phyloP scores from a whole-genome alignment of 2,113 vertebrate species.

The Cyphotilapia sp. region DNA sequence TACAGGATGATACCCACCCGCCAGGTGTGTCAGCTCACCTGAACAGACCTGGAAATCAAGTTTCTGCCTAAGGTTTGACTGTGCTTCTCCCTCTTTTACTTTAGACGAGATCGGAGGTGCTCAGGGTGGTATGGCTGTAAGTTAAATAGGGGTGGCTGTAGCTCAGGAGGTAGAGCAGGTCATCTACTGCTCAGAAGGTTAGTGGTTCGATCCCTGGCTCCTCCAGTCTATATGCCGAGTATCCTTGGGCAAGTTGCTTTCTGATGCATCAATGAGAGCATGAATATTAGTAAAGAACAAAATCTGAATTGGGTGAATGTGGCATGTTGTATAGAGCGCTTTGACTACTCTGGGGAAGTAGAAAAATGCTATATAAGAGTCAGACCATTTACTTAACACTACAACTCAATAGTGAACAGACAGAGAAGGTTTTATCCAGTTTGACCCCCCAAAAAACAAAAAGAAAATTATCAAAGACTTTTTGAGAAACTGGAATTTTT shows the following conservation, averaged over 20 bases:
- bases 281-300: not conserved
- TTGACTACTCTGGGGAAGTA: not conserved
- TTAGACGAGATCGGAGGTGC: not conserved
- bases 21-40: not conserved
- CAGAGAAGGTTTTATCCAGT: not conserved
- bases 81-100: not conserved
- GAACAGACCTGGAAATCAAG: not conserved
- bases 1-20: not conserved
- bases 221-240: fast-evolving
- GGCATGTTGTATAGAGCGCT: not conserved
- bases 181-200: fast-evolving
- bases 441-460: not conserved
- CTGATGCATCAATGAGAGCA: not conserved
- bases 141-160: not conserved
- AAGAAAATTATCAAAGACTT: not conserved
- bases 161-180: not conserved
- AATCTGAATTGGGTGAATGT: not conserved
- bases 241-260: not conserved
- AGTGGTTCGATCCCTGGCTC: not conserved
- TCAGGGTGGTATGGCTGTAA: not conserved
- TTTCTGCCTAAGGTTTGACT: not conserved
- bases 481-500: not conserved
- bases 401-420: not conserved
- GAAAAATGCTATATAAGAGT: not conserved
- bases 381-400: not conserved